Evolutionary conservation across 1,140 invertebrate species (phyloP).

Genomic region (Rhagoletis pomonella): DNA sequence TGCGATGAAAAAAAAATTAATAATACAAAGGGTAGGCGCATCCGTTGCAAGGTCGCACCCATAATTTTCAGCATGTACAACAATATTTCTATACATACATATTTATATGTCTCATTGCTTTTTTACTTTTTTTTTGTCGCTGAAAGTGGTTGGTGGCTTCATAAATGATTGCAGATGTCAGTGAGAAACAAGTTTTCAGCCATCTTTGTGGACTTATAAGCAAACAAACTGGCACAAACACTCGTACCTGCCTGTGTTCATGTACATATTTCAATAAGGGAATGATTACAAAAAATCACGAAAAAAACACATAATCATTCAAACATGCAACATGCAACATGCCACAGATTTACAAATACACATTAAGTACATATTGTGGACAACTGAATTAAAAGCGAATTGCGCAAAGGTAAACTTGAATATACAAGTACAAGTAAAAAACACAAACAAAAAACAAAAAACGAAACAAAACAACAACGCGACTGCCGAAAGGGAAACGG

Average conservation of each 20-base stretch:
- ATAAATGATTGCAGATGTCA: constrained; percentile 52
- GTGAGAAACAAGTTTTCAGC: constrained; percentile 37
- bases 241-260: too few species aligned
- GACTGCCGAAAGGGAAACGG: not conserved
- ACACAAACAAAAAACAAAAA: too few species aligned
- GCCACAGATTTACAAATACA: constrained; percentile 47
- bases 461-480: not conserved
- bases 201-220: constrained; percentile 2
- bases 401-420: constrained; percentile 36
- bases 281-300: constrained; percentile 20
- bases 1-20: not conserved
- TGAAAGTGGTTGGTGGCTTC: constrained; percentile 38
- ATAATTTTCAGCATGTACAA: too few species aligned
- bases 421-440: not conserved
- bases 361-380: constrained; percentile 35
- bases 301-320: not conserved
- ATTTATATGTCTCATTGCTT: too few species aligned
- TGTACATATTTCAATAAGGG: constrained; percentile 16
- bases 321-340: constrained; percentile 42
- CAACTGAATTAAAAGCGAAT: constrained; percentile 51
- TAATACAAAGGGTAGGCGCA: constrained; percentile 21
- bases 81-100: too few species aligned
- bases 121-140: too few species aligned
- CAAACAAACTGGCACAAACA: not conserved
- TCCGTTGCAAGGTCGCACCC: constrained; percentile 54